These are phyloP conservation scores for Cylloceria caligata DNA, from an alignment of 2,888 invertebrate species.

Conservation along the genomic window DNA sequence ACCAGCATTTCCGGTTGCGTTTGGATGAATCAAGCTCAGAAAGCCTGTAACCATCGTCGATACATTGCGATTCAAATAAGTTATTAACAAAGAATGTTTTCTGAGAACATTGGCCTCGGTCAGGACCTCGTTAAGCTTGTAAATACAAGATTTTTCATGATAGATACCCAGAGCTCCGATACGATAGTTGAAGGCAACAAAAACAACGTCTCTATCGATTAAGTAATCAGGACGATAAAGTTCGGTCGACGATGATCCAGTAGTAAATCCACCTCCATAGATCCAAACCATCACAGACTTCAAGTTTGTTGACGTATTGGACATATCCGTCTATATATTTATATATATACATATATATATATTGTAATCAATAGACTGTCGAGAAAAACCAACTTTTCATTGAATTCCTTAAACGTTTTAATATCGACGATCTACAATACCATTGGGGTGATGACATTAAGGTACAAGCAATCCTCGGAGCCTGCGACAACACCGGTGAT, in stretches of 20 bases:
- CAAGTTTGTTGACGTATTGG: background rate
- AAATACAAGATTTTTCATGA: too few relatives aligned
- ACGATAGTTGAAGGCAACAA: slow-evolving; percentile 51
- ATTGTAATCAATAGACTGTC: too few relatives aligned
- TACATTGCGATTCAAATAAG: background rate
- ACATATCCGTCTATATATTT: slow-evolving; percentile 23
- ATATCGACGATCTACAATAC: background rate
- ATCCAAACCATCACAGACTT: slow-evolving; percentile 39
- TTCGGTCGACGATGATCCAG: background rate
- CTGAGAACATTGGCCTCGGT: too few relatives aligned
- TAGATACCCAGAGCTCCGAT: slow-evolving; percentile 42
- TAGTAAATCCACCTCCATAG: slow-evolving; percentile 9
- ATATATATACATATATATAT: too few relatives aligned
- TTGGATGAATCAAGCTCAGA: slow-evolving; percentile 48
- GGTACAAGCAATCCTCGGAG: slow-evolving; percentile 55
- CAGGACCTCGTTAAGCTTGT: too few relatives aligned
- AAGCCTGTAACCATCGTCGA: slow-evolving; percentile 46
- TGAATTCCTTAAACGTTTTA: background rate
- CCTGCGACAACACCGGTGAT: slow-evolving; percentile 23
- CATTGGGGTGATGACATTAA: slow-evolving; percentile 52
- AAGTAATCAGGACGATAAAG: slow-evolving; percentile 44
- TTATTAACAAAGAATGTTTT: background rate
- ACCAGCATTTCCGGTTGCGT: slow-evolving; percentile 64
- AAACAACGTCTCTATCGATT: slow-evolving; percentile 53
- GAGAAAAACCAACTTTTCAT: background rate